phyloP scores from a whole-genome alignment of 2,797 vertebrate genomes.

The Trichosurus vulpecula region DNA sequence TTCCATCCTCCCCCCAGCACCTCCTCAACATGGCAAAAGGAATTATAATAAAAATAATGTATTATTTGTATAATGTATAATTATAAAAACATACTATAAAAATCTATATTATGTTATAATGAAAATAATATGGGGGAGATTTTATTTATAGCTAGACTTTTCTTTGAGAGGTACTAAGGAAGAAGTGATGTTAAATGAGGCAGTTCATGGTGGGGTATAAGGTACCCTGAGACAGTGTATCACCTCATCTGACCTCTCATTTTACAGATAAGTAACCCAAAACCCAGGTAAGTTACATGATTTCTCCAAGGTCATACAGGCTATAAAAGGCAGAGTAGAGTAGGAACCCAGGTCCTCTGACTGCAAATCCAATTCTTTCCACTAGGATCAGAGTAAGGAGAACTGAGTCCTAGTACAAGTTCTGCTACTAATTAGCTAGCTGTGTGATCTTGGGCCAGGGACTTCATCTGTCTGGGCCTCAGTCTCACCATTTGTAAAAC shows the following conservation, averaged over 20 bases:
- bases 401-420: neutral
- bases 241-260: neutral
- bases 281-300: neutral
- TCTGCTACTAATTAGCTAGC: neutral
- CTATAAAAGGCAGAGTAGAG: neutral
- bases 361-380: neutral
- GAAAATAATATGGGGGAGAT: constrained; percentile 47
- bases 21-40: neutral
- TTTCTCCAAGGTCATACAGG: neutral
- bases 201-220: neutral
- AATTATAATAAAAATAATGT: neutral
- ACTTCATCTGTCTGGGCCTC: neutral
- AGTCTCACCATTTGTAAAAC: neutral
- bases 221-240: neutral
- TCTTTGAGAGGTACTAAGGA: constrained; percentile 29
- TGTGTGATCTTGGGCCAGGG: neutral
- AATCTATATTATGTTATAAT: constrained; percentile 55
- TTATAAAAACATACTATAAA: neutral
- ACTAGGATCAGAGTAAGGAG: neutral
- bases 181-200: constrained; percentile 45
- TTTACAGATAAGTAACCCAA: neutral
- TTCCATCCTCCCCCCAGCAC: neutral
- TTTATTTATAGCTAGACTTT: constrained; percentile 26
- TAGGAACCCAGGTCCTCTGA: neutral
- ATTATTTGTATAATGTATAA: too few relatives aligned